These are phyloP conservation scores for Aurelia aurita DNA, from an alignment of 30 jellyfish, hydroid and myxozoan genomes.

Conservation along the genomic window DNA sequence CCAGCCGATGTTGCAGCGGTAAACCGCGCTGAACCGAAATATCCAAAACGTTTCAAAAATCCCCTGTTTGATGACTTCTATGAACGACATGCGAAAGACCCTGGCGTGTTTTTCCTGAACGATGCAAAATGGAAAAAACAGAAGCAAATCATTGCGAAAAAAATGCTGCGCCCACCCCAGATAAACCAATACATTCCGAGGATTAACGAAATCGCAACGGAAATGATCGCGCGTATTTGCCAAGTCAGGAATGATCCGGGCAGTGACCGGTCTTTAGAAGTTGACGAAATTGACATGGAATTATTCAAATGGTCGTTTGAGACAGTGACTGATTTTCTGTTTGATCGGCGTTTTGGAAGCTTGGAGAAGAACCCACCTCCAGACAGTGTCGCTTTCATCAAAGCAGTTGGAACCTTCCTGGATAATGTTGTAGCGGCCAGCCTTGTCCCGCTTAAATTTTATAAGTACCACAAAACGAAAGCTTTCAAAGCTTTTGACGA, in stretches of 20 bases:
- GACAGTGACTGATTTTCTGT: conserved; percentile 63
- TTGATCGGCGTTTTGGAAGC: conserved; percentile 58
- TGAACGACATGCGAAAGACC: conserved; percentile 36
- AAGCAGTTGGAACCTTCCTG: conserved; percentile 60
- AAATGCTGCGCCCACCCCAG: conserved; percentile 74
- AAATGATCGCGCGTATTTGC: conserved; percentile 22
- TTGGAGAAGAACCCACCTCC: conserved; percentile 54
- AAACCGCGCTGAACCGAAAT: conserved; percentile 53
- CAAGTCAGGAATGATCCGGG: conserved; percentile 24
- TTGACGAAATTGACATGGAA: conserved; percentile 52
- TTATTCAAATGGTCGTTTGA: conserved; percentile 85
- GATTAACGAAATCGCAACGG: conserved; percentile 46
- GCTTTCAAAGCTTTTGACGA: conserved; percentile 41
- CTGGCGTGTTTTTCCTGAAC: conserved; percentile 77
- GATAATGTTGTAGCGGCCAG: conserved; percentile 25
- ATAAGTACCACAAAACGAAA: conserved; percentile 43
- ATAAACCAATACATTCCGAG: conserved; percentile 57
- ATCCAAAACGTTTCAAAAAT: conserved; percentile 40
- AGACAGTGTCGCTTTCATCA: conserved; percentile 55
- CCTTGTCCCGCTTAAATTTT: conserved; percentile 43
- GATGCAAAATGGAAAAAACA: conserved; percentile 75
- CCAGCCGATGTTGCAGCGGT: conserved; percentile 62
- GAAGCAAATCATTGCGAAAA: conserved; percentile 35
- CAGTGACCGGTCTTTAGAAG: conserved; percentile 34
- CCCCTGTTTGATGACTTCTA: conserved; percentile 36